Evolutionary conservation across 2,888 invertebrate genomes (phyloP).

Genomic region (Drosophila birchii): DNA sequence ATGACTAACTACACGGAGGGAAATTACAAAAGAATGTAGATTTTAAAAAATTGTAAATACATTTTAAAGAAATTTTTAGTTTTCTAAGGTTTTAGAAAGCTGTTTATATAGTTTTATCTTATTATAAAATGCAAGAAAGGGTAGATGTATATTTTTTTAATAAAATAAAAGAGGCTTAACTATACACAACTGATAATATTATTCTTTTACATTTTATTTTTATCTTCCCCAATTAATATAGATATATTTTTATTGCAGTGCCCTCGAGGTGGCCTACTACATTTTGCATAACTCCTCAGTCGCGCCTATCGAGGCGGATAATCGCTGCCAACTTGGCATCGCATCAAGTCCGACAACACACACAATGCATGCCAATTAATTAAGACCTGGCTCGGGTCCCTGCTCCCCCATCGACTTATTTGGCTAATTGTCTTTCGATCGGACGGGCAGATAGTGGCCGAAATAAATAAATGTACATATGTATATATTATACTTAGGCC

Average conservation of each 20-base stretch:
- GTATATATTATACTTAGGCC: constrained; percentile 2
- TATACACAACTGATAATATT: background rate
- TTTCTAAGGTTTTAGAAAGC: no score
- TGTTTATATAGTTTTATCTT: no score
- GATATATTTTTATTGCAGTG: constrained; percentile 9
- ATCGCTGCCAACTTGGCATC: constrained; percentile 75
- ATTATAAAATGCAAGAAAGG: no score
- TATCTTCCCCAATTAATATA: background rate
- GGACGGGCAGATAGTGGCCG: constrained; percentile 51
- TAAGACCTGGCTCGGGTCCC: constrained; percentile 65
- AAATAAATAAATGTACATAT: constrained; percentile 19
- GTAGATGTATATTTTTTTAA: background rate
- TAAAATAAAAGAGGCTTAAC: background rate
- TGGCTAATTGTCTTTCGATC: constrained; percentile 74
- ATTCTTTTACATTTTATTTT: background rate
- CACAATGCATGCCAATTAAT: constrained; percentile 78
- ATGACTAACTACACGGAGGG: constrained; percentile 58
- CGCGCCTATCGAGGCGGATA: constrained; percentile 25
- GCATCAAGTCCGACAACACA: constrained; percentile 62
- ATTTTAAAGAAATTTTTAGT: background rate
- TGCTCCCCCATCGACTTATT: constrained; percentile 64
- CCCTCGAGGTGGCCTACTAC: background rate
- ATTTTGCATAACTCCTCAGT: constrained; percentile 33
- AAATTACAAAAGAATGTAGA: background rate
- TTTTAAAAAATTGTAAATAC: background rate